These are phyloP conservation scores for Callinectes sapidus DNA, from an alignment of 2,888 invertebrate genomes.

Conservation along the genomic window DNA sequence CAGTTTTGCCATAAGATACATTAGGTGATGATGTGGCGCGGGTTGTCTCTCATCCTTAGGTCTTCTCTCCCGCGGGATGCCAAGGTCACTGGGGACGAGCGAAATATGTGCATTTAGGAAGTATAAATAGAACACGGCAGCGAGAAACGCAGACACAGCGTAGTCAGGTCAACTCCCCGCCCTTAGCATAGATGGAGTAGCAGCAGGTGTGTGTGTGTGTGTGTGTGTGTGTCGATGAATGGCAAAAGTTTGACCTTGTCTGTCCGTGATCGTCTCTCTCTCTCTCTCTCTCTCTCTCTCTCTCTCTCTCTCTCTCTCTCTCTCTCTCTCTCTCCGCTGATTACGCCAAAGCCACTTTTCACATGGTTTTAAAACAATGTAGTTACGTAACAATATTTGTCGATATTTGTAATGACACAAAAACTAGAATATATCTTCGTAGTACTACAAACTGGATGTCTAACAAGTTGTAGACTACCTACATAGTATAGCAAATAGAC, in stretches of 20 bases:
- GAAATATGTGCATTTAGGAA: too few relatives aligned
- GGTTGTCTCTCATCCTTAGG: too few relatives aligned
- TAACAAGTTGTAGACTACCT: background rate
- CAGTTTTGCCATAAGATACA: too few relatives aligned
- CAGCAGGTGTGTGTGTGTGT: constrained; percentile 33
- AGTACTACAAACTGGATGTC: background rate
- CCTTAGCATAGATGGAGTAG: background rate
- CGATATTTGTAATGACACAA: background rate
- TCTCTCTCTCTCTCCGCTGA: background rate
- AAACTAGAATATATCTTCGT: background rate
- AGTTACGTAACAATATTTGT: background rate
- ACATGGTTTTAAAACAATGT: background rate
- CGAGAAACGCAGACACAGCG: background rate
- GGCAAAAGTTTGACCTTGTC: background rate
- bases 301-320: constrained; percentile 27
- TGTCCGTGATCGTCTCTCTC: background rate
- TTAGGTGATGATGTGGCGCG: too few relatives aligned
- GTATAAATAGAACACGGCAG: background rate
- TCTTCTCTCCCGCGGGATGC: too few relatives aligned
- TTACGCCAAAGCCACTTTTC: background rate
- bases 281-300: too few relatives aligned
- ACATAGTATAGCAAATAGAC: background rate
- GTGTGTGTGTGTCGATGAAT: constrained; percentile 32
- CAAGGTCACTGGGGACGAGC: too few relatives aligned
- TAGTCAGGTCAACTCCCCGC: background rate